Percentiles rank a stretch among this genome's conserved stretches.
Evolutionary conservation across 2,113 vertebrate species (phyloP).

Genomic region (Tauraco erythrolophus): DNA sequence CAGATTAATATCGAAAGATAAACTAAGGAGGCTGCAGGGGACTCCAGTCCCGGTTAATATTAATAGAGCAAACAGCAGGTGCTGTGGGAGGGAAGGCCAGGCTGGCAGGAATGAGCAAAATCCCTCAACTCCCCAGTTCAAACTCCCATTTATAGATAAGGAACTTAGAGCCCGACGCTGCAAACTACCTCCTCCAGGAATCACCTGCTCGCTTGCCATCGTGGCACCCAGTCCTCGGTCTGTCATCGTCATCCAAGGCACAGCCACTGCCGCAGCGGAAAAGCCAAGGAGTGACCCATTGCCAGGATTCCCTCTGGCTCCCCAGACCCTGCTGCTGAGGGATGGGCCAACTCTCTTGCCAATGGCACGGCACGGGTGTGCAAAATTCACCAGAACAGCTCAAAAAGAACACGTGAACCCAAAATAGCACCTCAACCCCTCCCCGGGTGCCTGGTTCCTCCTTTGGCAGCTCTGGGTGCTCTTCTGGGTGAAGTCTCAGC

Average conservation of each 20-base stretch:
- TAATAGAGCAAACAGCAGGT: neutral
- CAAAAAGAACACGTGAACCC: neutral
- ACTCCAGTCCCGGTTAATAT: neutral
- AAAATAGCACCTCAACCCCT: neutral
- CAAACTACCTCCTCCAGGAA: neutral
- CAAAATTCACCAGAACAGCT: neutral
- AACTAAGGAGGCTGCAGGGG: neutral
- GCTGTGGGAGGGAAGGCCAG: neutral
- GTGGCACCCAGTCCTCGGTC: rapidly evolving
- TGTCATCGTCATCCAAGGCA: neutral
- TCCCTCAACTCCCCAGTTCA: neutral
- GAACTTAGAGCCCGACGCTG: neutral
- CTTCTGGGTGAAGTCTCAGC: neutral
- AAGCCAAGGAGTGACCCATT: neutral
- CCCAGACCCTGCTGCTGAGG: neutral
- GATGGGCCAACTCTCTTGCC: rapidly evolving
- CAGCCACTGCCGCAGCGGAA: rapidly evolving
- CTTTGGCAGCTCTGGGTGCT: neutral
- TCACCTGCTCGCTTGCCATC: rapidly evolving
- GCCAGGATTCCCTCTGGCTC: neutral
- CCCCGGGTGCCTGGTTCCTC: neutral
- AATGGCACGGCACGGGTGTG: rapidly evolving
- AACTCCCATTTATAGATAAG: neutral
- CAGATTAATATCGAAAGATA: neutral
- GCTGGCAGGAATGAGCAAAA: neutral